Evolutionary conservation across 2,113 vertebrate genomes (phyloP), one percentile per base, ranked within the genome.

Genomic region (Ceyx margarethae): DNA sequence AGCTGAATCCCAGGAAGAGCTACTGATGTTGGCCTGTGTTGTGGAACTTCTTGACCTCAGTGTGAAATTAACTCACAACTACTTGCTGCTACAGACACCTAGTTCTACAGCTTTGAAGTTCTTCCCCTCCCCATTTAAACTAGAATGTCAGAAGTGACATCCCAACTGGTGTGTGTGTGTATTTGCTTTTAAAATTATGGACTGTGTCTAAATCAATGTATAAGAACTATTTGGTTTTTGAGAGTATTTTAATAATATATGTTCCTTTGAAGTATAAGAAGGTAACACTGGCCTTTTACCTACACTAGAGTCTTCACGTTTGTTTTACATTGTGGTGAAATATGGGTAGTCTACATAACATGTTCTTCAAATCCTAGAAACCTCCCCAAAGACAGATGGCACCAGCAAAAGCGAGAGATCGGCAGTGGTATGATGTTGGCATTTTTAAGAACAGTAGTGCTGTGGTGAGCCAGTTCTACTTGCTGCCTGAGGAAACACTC

Each of bases 351-450:
- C 86, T 95, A 68, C 73, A 96, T 96, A 92, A 88, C 3, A 0
- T 96, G 51, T 96, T 96, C 89, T 94, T 96, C 93, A 96, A 86
- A 95, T 68, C 79, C 87, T 93, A 98, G 98, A 98, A 96, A 96
- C 94, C 97, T 89, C 73, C 92, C 31, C 94, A 91, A 73, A 96
- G 89, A 64, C 94, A 95, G 48, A 85, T 57, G 21, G 51, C 95
- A 19, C 77, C 80, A 0, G 25, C 85, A 81, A 98, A 97, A 95
- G 25, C 85, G 72, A 97, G 94, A 77, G 97, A 98, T 72, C 96
- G 97, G 57, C 96, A 95, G 51, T 99, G 99, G 99, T 99, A 98
- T 31, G 99, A 99, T 61, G 99, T 99, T 18, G 98, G 99, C 9
- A 98, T 99, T 95, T 99, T 99, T 95, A 99, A 98, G 97, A 98